These are phyloP conservation scores for Phaenicophaeus curvirostris DNA, from an alignment of 2,797 vertebrate species.

Conservation along the genomic window DNA sequence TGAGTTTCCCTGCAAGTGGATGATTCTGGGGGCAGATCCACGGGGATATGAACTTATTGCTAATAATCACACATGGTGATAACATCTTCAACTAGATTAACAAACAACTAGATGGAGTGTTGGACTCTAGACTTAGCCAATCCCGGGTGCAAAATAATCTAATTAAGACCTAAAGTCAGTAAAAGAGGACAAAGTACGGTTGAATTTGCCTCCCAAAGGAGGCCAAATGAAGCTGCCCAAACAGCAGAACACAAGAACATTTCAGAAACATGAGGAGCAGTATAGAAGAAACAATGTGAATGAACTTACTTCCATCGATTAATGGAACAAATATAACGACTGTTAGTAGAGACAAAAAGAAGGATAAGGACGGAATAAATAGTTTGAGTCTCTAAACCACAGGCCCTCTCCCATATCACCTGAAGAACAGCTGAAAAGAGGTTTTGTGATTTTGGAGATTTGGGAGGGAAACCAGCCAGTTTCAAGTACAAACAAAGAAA, in stretches of 20 bases:
- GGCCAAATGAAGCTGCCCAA: not conserved
- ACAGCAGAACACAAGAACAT: not conserved
- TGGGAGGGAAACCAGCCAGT: not conserved
- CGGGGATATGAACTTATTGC: rapidly evolving
- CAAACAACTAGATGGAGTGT: not conserved
- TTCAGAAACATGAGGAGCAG: not conserved
- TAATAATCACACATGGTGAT: not conserved
- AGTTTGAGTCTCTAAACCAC: not conserved
- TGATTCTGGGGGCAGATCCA: not conserved
- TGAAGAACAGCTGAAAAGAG: not conserved
- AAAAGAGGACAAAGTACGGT: not conserved
- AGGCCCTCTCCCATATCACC: not conserved
- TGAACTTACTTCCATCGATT: not conserved
- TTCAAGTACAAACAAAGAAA: not conserved
- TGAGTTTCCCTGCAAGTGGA: not conserved
- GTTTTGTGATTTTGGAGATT: not conserved
- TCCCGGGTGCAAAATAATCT: not conserved
- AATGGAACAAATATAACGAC: not conserved
- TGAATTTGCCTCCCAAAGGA: not conserved
- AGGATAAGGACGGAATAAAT: not conserved
- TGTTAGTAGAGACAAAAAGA: not conserved
- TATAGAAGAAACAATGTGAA: not conserved
- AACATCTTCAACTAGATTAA: not conserved
- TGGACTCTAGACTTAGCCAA: not conserved
- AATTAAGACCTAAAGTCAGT: not conserved